These are phyloP conservation scores for Sebastiscus tertius DNA, from an alignment of 2,797 vertebrate genomes.

Conservation along the genomic window DNA sequence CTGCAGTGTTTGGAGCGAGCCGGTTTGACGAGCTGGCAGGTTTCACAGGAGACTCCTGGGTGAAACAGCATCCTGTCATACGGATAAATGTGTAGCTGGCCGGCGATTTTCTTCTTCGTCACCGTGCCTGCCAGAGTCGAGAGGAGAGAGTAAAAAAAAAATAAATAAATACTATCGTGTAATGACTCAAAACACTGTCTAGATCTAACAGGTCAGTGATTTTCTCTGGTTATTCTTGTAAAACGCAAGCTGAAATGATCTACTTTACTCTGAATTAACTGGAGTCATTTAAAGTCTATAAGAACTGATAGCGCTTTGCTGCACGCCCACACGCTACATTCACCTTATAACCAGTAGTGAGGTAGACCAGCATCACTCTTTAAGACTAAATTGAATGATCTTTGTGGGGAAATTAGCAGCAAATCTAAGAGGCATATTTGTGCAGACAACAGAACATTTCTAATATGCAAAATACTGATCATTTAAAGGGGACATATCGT, in stretches of 20 bases:
- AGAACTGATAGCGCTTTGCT: not conserved
- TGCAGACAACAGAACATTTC: not conserved
- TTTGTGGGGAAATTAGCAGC: not conserved
- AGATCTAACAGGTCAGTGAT: not conserved
- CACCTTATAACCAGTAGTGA: not conserved
- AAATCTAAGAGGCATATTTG: not conserved
- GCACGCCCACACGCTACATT: not conserved
- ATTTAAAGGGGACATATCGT: no score
- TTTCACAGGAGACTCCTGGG: constrained; percentile 82
- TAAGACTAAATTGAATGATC: not conserved
- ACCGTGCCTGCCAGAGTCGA: constrained; percentile 81
- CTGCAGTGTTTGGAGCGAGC: constrained; percentile 96
- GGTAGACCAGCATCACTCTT: not conserved
- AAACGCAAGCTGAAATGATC: not conserved
- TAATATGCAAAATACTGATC: not conserved
- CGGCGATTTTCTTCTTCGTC: constrained; percentile 83
- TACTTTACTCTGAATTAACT: not conserved
- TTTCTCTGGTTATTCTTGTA: not conserved
- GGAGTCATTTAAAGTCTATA: not conserved
- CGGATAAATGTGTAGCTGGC: constrained; percentile 82
- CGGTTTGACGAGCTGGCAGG: constrained; percentile 89
- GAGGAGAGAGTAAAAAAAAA: not conserved
- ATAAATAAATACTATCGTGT: not conserved
- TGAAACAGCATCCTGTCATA: constrained; percentile 90
- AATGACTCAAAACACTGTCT: not conserved